These are phyloP conservation scores for Margaritifera margaritifera DNA, from an alignment of 2,888 invertebrate genomes.

Conservation along the genomic window DNA sequence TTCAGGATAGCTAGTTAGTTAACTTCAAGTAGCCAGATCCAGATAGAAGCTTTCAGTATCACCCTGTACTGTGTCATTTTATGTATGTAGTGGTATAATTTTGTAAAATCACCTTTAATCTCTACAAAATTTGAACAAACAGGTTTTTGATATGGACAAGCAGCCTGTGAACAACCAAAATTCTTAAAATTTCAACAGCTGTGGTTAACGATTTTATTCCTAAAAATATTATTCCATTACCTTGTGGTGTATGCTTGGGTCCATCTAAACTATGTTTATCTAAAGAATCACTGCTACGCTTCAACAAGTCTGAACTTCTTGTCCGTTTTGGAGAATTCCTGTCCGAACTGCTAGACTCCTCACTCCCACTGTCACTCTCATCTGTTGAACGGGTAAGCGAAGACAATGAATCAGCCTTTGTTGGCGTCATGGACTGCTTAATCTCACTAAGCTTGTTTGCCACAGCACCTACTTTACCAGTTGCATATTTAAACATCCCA, in stretches of 20 bases:
- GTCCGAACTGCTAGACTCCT: conserved; percentile 31
- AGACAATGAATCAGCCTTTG: conserved; percentile 54
- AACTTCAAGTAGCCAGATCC: no score
- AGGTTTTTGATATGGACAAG: no score
- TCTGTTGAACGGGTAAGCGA: conserved; percentile 52
- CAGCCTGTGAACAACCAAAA: no score
- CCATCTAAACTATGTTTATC: conserved; percentile 37
- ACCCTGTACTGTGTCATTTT: no score
- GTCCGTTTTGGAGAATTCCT: conserved; percentile 20
- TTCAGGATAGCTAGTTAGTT: no score
- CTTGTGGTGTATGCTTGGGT: neutral
- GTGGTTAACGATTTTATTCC: no score
- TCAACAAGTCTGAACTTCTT: conserved; percentile 42
- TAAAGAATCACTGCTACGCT: conserved; percentile 33
- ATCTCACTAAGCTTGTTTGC: conserved; percentile 64
- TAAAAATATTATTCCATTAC: no score
- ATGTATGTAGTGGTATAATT: no score
- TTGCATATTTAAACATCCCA: conserved; percentile 58
- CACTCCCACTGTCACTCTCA: conserved; percentile 47
- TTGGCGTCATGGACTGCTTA: conserved; percentile 67
- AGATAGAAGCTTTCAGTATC: no score
- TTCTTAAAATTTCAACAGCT: no score
- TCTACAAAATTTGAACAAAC: no score
- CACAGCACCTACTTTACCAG: conserved; percentile 45
- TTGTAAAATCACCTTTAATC: no score